A percentile compares a stretch with the other conserved stretches of the same genome.
phyloP scores from a whole-genome alignment of 1,140 invertebrate genomes.

The Steinernema feltiae region DNA sequence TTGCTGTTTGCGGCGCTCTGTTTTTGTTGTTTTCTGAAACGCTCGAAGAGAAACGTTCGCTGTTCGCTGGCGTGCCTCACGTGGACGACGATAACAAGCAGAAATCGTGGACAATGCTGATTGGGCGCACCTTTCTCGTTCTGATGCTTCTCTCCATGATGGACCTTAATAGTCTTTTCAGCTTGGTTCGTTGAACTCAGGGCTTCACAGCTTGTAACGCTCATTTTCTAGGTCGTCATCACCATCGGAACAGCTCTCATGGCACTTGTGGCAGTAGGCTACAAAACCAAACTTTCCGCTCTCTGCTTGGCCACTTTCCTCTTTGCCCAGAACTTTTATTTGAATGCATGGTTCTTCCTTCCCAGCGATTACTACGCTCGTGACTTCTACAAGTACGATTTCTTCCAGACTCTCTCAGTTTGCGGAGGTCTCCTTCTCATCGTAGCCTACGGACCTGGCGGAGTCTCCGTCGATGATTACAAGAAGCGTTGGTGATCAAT shows the following conservation, averaged over 20 bases:
- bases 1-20: conserved; percentile 89
- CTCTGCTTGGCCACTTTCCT: conserved; percentile 84
- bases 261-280: conserved; percentile 90
- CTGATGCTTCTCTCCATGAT: conserved; percentile 98
- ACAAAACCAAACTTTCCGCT: conserved; percentile 95
- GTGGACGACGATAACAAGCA: conserved; percentile 79
- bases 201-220: background rate
- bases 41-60: conserved; percentile 67
- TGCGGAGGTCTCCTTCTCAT: conserved; percentile 79
- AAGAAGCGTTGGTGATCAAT: conserved; percentile 87
- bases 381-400: conserved; percentile 99
- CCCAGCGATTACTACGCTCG: conserved; percentile 85
- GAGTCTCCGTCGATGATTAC: conserved; percentile 98
- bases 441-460: conserved; percentile 91
- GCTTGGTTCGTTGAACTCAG: conserved; percentile 64
- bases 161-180: conserved; percentile 80
- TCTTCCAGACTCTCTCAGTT: conserved; percentile 67
- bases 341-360: conserved; percentile 84
- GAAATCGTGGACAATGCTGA: conserved; percentile 90
- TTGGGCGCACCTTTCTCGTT: conserved; percentile 88
- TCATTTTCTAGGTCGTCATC: conserved; percentile 71
- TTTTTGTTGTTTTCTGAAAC: conserved; percentile 84
- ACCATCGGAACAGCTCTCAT: conserved; percentile 86
- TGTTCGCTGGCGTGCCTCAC: conserved; percentile 95
- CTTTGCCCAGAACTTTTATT: conserved; percentile 83